Base-by-base conservation (phyloP, 2,797 vertebrate genomes). In the Prunella strophiata region DNA sequence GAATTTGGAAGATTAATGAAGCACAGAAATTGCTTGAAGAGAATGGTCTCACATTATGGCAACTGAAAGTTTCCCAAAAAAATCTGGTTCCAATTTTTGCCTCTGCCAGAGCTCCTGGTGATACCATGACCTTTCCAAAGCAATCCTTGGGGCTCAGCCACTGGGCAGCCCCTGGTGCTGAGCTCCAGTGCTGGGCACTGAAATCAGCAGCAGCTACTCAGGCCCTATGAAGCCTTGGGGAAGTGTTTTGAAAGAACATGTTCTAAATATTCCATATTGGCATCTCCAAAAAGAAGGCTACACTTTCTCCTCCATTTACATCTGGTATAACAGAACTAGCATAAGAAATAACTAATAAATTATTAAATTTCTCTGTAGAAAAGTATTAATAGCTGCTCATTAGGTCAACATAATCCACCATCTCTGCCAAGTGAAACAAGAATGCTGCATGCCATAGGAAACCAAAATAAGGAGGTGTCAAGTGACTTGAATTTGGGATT, bases 1-100 rank as follows among this genome's bases (percentile, higher is more conserved):
- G 50, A 83, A 91, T 88, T 58, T 88, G 68, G 91, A 91, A 83
- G 82, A 93, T 52, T 74, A 95, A 95, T 34, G 74, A 95, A 95
- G 85, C 65, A 61, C 50, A 65, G 72, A 80, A 92, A 83, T 47
- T 88, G 80, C 78, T 67, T 92, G 80, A 85, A 92, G 85, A 67
- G 81, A 85, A 84, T 32, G 27, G 55, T 72, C 30, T 86, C 47
- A 21, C 12, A 84, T 62, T 62, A 81, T 81, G 70, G 62, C 73
- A 85, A 88, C 43, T 36, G 72, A 79, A 86, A 88, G 66, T 17
- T 30, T 88, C 73, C 50, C 34, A 8, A 19, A 66, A 76, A 76
- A 45, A 19, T 1, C 7, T 45, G 54, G 43, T 43, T 86, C 80
- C 71, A 58, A 7, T 40, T 74, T 47, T 61, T 43, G 62, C 38